Base-by-base conservation (phyloP, 2,888 invertebrate genomes). In the Drosophila putrida region DNA sequence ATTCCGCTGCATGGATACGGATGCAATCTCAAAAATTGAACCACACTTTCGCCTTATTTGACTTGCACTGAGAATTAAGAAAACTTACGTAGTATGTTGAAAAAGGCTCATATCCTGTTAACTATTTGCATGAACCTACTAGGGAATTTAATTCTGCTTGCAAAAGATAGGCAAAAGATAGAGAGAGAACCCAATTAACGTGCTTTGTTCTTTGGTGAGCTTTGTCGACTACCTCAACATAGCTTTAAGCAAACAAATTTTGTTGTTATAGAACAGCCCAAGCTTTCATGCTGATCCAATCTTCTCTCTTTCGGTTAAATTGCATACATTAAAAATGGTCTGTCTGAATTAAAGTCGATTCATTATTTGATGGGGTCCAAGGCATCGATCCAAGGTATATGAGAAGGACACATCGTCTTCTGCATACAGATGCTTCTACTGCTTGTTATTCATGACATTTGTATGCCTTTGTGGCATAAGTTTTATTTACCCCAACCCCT, bases 371-470 rank as follows among this genome's bases (percentile, higher is more conserved):
- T 28, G 47, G 11, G n/a, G 28, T 47, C 15, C 38, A 47, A 43
- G 51, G 50, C 33, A 60, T 51, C 59, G 51, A 59, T 50, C 41
- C 39, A 31, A 39, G 11, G 28, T 3, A 31, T 44, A 27, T 43
- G 35, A 44, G 27, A 36, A 20, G 46, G 31, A 59, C 38, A 47
- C 28, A 39, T 58, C 9, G 35, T 6, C 27, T 36, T 35, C 25
- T 36, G 15, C 13, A 35, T 33, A 25, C 20, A 71, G 50, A 47
- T 66, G 60, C 50, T 65, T 60, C 25, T 64, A 60, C 65, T 80
- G 67, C 65, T 86, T 88, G 70, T 65, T 86, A 85, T 85, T 75
- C 86, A 82, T 79, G 71, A 66, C 82, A 75, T 76, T 83, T 74
- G 67, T 78, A 64, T 81, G 75, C 79, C 61, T 68, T 71, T 76